Conservation (phyloP, 1,140 invertebrate genomes). For the Temnothorax nylanderi region DNA sequence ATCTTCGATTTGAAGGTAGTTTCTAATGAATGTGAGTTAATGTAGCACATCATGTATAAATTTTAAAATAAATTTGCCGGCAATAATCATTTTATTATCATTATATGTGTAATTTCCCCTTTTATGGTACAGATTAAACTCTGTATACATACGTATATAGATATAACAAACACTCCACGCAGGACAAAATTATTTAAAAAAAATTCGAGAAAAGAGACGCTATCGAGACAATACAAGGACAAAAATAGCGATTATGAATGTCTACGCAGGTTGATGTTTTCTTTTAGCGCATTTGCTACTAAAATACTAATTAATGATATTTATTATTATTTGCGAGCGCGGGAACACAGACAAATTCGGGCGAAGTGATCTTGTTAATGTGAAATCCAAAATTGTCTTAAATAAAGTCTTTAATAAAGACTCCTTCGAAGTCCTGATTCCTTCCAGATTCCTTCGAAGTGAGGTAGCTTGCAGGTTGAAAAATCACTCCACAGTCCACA, state of each 20-base stretch:
- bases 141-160: background rate
- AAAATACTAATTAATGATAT: too few species aligned
- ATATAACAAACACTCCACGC: background rate
- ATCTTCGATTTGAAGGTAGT: slow-evolving; percentile 75
- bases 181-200: background rate
- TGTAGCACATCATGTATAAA: slow-evolving; percentile 83
- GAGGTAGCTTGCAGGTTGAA: too few species aligned
- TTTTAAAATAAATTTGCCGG: slow-evolving; percentile 82
- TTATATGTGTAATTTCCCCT: background rate
- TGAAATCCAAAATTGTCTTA: too few species aligned
- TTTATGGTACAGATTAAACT: background rate
- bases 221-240: too few species aligned
- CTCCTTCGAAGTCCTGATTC: too few species aligned
- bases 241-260: background rate
- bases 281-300: too few species aligned
- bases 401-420: too few species aligned
- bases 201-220: background rate
- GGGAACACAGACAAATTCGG: too few species aligned
- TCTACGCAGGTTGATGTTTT: background rate
- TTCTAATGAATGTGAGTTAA: slow-evolving; percentile 81
- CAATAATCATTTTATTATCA: slow-evolving; percentile 74
- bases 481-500: too few species aligned
- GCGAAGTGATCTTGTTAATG: too few species aligned
- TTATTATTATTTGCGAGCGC: too few species aligned
- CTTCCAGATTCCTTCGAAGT: too few species aligned